phyloP scores from a whole-genome alignment of 2,113 vertebrate species.

The Pseudorasbora parva region DNA sequence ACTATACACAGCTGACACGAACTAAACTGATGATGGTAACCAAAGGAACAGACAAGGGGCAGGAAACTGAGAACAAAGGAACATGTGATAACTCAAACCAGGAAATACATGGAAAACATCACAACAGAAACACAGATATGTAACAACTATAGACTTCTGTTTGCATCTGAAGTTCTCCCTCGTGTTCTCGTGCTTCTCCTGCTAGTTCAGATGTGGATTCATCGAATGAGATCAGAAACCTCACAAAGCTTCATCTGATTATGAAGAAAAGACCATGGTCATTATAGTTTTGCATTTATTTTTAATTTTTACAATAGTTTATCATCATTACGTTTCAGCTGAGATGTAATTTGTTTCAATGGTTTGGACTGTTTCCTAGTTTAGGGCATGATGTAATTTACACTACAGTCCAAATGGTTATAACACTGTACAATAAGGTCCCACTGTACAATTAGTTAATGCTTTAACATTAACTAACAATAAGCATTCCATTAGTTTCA shows the following conservation, averaged over 20 bases:
- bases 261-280: neutral
- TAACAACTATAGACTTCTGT: neutral
- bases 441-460: too few relatives aligned
- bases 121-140: too few relatives aligned
- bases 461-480: too few relatives aligned
- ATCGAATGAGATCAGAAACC: neutral
- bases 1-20: too few relatives aligned
- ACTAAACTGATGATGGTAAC: too few relatives aligned
- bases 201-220: neutral
- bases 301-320: neutral
- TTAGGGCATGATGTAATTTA: neutral
- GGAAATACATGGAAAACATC: too few relatives aligned
- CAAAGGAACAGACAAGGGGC: too few relatives aligned
- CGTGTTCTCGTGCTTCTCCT: too few relatives aligned
- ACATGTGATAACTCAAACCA: too few relatives aligned
- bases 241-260: neutral
- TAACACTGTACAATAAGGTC: too few relatives aligned
- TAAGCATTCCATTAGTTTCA: too few relatives aligned
- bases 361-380: neutral
- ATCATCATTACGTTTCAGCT: neutral
- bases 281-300: neutral
- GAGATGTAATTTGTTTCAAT: neutral
- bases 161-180: neutral
- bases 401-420: neutral
- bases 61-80: too few relatives aligned